phyloP scores from a whole-genome alignment of 2,888 invertebrate species.

The Xestobium rufovillosum region DNA sequence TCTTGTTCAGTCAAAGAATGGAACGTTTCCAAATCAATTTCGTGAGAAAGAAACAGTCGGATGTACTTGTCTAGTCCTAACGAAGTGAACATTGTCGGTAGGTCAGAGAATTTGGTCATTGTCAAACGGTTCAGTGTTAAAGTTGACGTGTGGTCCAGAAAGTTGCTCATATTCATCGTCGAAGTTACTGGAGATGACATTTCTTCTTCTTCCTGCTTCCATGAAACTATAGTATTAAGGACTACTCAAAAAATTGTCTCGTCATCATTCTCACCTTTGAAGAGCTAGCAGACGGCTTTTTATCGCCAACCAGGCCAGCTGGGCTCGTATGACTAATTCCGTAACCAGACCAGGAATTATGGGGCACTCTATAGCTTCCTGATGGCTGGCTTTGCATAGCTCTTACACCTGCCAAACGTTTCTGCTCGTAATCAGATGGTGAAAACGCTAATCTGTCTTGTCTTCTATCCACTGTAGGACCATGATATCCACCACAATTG shows the following conservation, averaged over 20 bases:
- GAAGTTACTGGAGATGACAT: too few species aligned
- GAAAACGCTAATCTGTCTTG: constrained; percentile 13
- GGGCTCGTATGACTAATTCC: constrained; percentile 88
- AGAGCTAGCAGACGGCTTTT: constrained; percentile 22
- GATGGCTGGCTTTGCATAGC: constrained; percentile 58
- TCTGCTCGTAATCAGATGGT: constrained; percentile 39
- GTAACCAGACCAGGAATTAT: constrained; percentile 77
- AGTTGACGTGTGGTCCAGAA: constrained; percentile 47
- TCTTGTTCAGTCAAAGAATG: constrained; percentile 84
- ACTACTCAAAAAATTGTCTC: constrained; percentile 23
- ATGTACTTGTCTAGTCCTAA: constrained; percentile 70
- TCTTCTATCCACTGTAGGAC: constrained; percentile 26
- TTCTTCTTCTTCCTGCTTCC: too few species aligned
- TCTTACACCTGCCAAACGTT: constrained; percentile 47
- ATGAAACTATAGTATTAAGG: constrained; percentile 27
- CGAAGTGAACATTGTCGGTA: constrained; percentile 52
- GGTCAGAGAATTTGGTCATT: constrained; percentile 45
- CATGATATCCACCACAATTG: constrained; percentile 30
- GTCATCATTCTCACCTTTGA: constrained; percentile 16
- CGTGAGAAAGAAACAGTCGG: constrained; percentile 70
- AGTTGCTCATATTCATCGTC: constrained; percentile 41
- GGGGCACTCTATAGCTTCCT: constrained; percentile 62
- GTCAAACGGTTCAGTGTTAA: constrained; percentile 44
- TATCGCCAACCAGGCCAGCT: constrained; percentile 31
- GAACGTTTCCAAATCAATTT: constrained; percentile 84